Conservation (phyloP, 2,888 invertebrate species). For the Drosophila macrothrix region DNA sequence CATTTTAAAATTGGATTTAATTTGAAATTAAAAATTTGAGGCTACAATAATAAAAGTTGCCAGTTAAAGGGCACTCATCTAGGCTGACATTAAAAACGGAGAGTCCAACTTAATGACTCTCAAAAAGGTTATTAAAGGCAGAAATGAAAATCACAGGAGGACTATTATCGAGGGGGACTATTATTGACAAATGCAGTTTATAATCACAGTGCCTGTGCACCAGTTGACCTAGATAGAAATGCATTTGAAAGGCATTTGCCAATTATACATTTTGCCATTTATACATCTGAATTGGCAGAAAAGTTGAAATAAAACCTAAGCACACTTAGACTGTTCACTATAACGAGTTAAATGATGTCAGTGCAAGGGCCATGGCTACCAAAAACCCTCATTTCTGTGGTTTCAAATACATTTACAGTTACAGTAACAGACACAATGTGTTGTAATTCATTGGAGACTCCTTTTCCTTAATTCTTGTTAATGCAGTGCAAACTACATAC, state of each 20-base stretch:
- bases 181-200: neutral
- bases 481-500: constrained; percentile 1
- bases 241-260: constrained; percentile 2
- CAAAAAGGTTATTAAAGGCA: neutral
- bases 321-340: neutral
- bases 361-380: constrained; percentile 18
- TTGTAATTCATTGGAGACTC: constrained; percentile 73
- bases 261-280: neutral
- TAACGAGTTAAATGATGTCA: constrained; percentile 38
- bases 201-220: neutral
- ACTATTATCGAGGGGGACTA: neutral
- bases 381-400: constrained; percentile 27
- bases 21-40: neutral
- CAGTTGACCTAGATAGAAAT: constrained; percentile 3
- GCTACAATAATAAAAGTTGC: neutral
- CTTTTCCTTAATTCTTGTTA: constrained; percentile 6
- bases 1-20: neutral
- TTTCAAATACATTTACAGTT: constrained; percentile 21
- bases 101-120: neutral
- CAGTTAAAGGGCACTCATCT: neutral
- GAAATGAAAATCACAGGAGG: neutral
- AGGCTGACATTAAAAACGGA: neutral
- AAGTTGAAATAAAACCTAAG: neutral
- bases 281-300: neutral
- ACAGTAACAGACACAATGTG: constrained; percentile 60